Conservation (phyloP, 2,797 vertebrate species). For the Acipenser transmontanus region DNA sequence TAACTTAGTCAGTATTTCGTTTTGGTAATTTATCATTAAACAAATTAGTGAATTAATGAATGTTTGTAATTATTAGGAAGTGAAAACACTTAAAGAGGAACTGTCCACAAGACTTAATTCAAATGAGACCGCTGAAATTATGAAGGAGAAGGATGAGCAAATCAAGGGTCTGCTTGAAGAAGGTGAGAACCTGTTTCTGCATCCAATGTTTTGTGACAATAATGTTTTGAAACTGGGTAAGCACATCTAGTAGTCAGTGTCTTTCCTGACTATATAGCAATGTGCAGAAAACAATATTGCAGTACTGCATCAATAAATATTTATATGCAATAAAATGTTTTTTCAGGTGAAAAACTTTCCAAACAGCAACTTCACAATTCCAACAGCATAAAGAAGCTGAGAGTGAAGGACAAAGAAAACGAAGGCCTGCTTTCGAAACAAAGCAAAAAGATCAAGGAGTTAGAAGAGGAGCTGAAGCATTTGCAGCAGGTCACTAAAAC, state of each 20-base stretch:
- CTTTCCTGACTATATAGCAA: no score
- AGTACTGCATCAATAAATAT: not conserved
- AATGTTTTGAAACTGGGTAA: no score
- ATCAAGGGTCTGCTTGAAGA: slow-evolving; percentile 91
- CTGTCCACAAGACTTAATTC: slow-evolving; percentile 83
- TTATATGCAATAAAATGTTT: slow-evolving; percentile 9
- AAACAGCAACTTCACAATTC: slow-evolving; percentile 95
- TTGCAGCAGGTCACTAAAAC: slow-evolving; percentile 73
- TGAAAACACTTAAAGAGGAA: slow-evolving; percentile 84
- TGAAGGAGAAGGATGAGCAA: slow-evolving; percentile 95
- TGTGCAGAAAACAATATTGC: no score
- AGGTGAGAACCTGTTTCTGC: slow-evolving; percentile 51
- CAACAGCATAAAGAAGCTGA: slow-evolving; percentile 95
- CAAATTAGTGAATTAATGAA: no score
- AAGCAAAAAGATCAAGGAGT: slow-evolving; percentile 77
- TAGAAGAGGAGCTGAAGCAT: slow-evolving; percentile 81
- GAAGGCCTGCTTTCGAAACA: slow-evolving; percentile 72
- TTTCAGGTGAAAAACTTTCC: slow-evolving; percentile 89
- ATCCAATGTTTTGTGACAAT: no score
- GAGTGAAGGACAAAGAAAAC: slow-evolving; percentile 87
- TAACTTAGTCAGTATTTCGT: no score
- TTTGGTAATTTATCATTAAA: no score
- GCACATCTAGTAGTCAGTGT: no score
- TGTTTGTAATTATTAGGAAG: slow-evolving; percentile 60
- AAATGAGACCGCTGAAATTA: slow-evolving; percentile 81